Evolutionary conservation across 2,113 vertebrate genomes (phyloP).

Genomic region (Etheostoma cragini): DNA sequence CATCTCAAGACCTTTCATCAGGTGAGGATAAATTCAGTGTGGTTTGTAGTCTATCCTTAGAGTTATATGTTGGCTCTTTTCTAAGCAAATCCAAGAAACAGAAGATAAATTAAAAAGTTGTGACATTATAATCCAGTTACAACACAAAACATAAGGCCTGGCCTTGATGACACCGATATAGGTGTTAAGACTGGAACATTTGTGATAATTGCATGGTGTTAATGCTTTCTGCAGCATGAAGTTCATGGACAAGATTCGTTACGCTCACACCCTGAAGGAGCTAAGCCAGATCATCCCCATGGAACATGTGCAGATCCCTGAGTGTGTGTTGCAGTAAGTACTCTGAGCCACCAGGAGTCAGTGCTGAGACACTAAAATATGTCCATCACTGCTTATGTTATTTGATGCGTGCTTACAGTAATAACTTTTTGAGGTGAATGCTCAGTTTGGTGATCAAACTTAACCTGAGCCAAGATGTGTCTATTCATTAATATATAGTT

Average conservation of each 20-base stretch:
- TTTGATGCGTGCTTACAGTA: background rate
- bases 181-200: background rate
- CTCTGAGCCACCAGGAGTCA: conserved; percentile 51
- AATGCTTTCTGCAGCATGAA: conserved; percentile 86
- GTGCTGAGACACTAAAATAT: conserved; percentile 1
- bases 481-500: background rate
- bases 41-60: background rate
- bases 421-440: background rate
- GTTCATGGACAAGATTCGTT: conserved; percentile 95
- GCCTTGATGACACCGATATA: background rate
- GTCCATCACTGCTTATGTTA: background rate
- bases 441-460: background rate
- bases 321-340: conserved; percentile 94
- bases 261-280: conserved; percentile 92
- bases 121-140: background rate
- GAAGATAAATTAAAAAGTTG: background rate
- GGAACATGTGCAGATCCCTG: conserved; percentile 96
- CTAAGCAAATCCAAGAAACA: background rate
- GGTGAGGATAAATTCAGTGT: conserved; percentile 75
- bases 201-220: conserved; percentile 10
- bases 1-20: conserved; percentile 96
- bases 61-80: background rate
- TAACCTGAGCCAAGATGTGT: background rate
- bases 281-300: conserved; percentile 92
- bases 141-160: background rate